phyloP scores from a whole-genome alignment of 2,797 vertebrate species.

The Thalassophryne amazonica region DNA sequence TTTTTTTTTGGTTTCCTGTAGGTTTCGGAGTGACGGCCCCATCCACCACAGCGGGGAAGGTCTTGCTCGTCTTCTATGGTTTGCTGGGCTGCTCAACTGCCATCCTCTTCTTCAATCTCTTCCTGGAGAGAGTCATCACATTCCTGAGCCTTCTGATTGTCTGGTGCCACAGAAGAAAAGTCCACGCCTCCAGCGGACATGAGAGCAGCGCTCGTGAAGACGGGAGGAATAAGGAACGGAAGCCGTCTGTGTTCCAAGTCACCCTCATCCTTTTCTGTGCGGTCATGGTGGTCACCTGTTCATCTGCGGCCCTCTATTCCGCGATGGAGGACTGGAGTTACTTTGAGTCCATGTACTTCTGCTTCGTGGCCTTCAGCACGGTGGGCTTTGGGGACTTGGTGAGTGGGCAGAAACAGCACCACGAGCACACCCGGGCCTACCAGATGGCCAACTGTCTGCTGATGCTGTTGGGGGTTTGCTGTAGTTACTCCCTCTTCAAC shows the following conservation, averaged over 20 bases:
- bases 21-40: constrained; percentile 69
- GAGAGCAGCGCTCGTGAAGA: not conserved
- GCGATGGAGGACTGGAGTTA: constrained; percentile 68
- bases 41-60: constrained; percentile 50
- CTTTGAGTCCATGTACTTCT: constrained; percentile 70
- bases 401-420: constrained; percentile 55
- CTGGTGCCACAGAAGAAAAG: constrained; percentile 22
- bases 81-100: constrained; percentile 65
- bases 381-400: constrained; percentile 74
- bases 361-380: constrained; percentile 73
- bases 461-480: constrained; percentile 68
- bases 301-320: constrained; percentile 58
- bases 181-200: not conserved
- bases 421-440: constrained; percentile 41
- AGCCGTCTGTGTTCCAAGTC: constrained; percentile 58
- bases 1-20: constrained; percentile 38
- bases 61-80: constrained; percentile 70
- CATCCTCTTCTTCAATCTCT: constrained; percentile 71
- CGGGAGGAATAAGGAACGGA: constrained; percentile 26
- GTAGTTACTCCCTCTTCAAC: constrained; percentile 68
- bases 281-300: constrained; percentile 48
- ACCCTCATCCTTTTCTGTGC: constrained; percentile 49
- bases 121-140: constrained; percentile 58
- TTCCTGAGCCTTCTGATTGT: constrained; percentile 42
- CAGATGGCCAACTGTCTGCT: constrained; percentile 61